Percentiles rank a stretch among this genome's conserved stretches.
phyloP scores from a whole-genome alignment of 2,113 vertebrate genomes.

The Glaucomys volans region DNA sequence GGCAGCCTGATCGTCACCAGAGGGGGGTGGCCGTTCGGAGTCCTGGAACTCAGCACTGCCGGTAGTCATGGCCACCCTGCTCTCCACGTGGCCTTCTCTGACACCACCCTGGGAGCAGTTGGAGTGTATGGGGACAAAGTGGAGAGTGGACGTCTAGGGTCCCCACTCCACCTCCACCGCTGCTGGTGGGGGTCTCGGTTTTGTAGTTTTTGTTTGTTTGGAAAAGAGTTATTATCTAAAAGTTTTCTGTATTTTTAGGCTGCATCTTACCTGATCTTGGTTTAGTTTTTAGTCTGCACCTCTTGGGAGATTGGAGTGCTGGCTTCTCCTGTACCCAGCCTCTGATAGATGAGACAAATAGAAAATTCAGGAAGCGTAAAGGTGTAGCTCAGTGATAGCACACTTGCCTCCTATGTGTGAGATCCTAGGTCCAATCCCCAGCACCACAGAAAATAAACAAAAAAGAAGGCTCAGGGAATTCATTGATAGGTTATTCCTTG shows the following conservation, averaged over 20 bases:
- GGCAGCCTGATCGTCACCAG: background rate
- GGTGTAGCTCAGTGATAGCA: background rate
- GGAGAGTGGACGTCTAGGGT: too few relatives aligned
- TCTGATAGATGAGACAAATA: background rate
- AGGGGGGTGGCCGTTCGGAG: background rate
- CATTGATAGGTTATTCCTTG: background rate
- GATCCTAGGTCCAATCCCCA: background rate
- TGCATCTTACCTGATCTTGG: background rate
- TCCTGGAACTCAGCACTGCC: background rate
- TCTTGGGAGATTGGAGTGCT: background rate
- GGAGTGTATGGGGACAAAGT: too few relatives aligned
- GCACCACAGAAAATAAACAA: background rate
- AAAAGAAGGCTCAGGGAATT: background rate
- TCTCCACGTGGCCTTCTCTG: background rate
- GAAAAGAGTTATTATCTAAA: background rate
- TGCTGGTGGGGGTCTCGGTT: too few relatives aligned
- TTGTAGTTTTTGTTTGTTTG: background rate
- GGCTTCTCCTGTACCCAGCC: background rate
- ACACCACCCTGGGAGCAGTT: background rate
- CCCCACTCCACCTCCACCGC: background rate
- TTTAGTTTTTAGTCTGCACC: background rate
- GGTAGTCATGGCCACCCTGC: background rate
- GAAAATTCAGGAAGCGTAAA: background rate
- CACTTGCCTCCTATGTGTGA: background rate
- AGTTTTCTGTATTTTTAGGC: background rate